A percentile compares a stretch with the other conserved stretches of the same genome.
Evolutionary conservation across 2,797 vertebrate species (phyloP).

Genomic region (Mormyrus hasselquistii): DNA sequence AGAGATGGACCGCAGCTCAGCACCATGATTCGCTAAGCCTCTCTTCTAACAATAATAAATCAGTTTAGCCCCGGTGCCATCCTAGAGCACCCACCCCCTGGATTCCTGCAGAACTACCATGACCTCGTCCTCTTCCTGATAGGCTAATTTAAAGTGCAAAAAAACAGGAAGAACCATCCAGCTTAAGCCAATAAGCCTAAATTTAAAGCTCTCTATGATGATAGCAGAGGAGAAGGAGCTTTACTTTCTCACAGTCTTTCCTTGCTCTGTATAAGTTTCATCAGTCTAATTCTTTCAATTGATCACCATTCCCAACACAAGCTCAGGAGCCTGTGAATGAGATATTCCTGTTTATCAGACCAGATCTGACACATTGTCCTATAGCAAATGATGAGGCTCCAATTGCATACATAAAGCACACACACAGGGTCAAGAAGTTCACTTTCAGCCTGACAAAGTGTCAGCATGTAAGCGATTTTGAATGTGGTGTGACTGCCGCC

Average conservation of each 20-base stretch:
- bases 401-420: background rate
- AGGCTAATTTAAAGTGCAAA: background rate
- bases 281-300: background rate
- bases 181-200: background rate
- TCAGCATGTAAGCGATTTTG: background rate
- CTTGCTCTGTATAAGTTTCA: background rate
- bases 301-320: background rate
- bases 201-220: background rate
- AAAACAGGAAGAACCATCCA: background rate
- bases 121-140: background rate
- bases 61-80: background rate
- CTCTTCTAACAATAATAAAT: background rate
- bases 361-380: background rate
- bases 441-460: background rate
- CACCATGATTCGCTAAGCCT: background rate
- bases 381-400: background rate
- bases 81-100: constrained; percentile 8
- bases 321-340: background rate
- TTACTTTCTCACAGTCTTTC: background rate
- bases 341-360: background rate
- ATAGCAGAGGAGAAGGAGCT: background rate
- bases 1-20: background rate
- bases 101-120: constrained; percentile 25
- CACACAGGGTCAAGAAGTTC: background rate
- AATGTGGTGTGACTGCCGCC: background rate